Evolutionary conservation across 1,140 invertebrate species (phyloP).

Genomic region (Leucophenga varia): DNA sequence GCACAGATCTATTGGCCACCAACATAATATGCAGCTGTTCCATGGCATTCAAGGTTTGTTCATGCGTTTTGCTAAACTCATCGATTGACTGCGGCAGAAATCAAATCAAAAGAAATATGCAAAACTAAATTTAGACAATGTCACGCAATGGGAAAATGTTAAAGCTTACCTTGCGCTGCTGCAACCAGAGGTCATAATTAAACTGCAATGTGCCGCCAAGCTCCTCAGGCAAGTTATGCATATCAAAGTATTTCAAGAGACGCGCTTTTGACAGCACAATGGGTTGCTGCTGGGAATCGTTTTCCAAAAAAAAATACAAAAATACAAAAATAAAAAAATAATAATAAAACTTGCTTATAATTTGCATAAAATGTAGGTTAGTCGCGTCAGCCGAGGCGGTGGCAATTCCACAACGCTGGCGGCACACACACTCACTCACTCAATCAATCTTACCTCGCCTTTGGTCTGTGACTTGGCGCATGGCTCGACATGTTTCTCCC

Average conservation of each 20-base stretch:
- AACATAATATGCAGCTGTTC: conserved; percentile 61
- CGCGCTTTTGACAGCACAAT: conserved; percentile 66
- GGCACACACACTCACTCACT: too few species aligned
- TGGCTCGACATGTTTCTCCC: conserved; percentile 74
- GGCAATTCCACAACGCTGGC: neutral
- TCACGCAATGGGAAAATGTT: too few species aligned
- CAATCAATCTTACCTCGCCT: conserved; percentile 67
- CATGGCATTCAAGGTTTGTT: conserved; percentile 60
- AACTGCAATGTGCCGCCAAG: conserved; percentile 76
- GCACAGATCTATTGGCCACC: conserved; percentile 48
- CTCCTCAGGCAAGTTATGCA: conserved; percentile 74
- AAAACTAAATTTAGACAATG: too few species aligned
- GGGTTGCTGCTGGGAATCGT: too few species aligned
- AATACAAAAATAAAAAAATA: neutral
- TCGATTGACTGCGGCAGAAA: conserved; percentile 61
- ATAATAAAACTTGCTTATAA: neutral
- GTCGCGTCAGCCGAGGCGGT: neutral
- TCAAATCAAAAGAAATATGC: conserved; percentile 16
- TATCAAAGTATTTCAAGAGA: conserved; percentile 71
- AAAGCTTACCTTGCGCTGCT: conserved; percentile 73
- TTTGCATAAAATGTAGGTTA: neutral
- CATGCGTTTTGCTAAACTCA: conserved; percentile 61
- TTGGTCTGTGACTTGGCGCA: conserved; percentile 67
- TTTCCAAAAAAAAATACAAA: conserved; percentile 4
- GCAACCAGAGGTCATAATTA: conserved; percentile 80